A percentile compares a stretch with the other conserved stretches of the same genome.
These are phyloP conservation scores for Cydia splendana DNA, from an alignment of 1,140 invertebrate species.

Conservation along the genomic window DNA sequence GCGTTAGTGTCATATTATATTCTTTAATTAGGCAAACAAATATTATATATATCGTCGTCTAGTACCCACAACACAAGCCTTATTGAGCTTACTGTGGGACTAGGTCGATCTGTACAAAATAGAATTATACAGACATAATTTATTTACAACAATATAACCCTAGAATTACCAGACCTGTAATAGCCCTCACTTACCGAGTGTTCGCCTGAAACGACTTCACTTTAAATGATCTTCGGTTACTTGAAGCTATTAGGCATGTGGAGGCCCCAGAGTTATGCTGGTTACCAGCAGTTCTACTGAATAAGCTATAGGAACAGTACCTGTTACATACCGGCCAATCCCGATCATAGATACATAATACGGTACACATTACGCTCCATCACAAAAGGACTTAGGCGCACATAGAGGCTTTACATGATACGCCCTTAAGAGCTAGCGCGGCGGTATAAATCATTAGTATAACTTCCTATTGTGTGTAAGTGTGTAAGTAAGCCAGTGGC, in stretches of 20 bases:
- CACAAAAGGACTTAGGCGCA: background rate
- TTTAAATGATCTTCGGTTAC: too few relatives aligned
- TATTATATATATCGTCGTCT: too few relatives aligned
- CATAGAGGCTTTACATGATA: background rate
- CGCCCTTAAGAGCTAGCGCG: background rate
- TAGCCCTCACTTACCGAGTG: too few relatives aligned
- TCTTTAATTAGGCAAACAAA: too few relatives aligned
- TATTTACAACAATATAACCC: too few relatives aligned
- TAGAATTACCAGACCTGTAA: too few relatives aligned
- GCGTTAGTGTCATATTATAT: too few relatives aligned
- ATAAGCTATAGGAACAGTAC: background rate
- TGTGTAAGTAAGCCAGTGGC: constrained; percentile 35
- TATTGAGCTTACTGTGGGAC: too few relatives aligned
- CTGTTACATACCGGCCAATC: constrained; percentile 15
- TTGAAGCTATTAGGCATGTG: background rate
- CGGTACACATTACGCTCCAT: background rate
- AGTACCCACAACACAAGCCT: too few relatives aligned
- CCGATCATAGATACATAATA: constrained; percentile 3
- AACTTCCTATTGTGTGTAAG: constrained; percentile 35
- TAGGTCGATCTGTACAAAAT: too few relatives aligned
- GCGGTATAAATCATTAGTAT: background rate
- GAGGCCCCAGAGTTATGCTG: background rate
- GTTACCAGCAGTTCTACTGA: background rate
- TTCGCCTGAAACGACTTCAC: too few relatives aligned
- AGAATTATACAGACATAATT: too few relatives aligned